Evolutionary conservation across 2,797 vertebrate genomes (phyloP), one percentile per base, ranked within the genome.

Genomic region (Allobates femoralis): DNA sequence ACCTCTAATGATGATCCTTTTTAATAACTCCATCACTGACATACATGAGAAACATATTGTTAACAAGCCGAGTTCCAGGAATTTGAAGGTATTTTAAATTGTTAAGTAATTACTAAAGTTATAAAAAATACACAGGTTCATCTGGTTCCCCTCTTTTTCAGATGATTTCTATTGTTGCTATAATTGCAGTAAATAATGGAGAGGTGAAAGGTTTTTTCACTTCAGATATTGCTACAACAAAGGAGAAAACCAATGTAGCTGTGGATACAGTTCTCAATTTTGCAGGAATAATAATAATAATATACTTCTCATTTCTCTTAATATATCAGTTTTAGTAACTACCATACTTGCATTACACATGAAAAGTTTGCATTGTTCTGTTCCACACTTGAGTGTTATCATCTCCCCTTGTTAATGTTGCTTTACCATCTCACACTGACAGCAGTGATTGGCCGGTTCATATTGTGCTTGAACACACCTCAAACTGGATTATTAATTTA

Each of bases 1-100:
- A 30, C 28, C 21, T 32, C 18, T 77, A 77, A 77, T 30, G 75
- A 77, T 77, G 28, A 55, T 76, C 75, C 75, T 30, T 30, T 77
- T 32, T 56, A 56, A 55, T 76, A 56, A 51, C 75, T 19, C 75
- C 6, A 55, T 56, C 15, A 53, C 74, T 18, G 16, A 30, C 16
- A 19, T 76, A 53, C 18, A 28, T 32, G 51, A 56, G 50, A 77
- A 53, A 56, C 28, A 77, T 56, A 34, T 56, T 77, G 50, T 77
- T 77, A 34, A 19, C 15, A 75, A 6, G 71, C 26, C 53, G 0
- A 53, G 14, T 76, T 51, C 3, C 28, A 34, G 28, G 75, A 56
- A 32, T 55, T 56, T 5, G 50, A 16, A 3, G 50, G 73, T 30
- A 32, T 55, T 76, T 55, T 77, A 32, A 16, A 77, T 30, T 55